Conservation (phyloP, 2,797 vertebrate genomes). For the Lepilemur septentrionalis region DNA sequence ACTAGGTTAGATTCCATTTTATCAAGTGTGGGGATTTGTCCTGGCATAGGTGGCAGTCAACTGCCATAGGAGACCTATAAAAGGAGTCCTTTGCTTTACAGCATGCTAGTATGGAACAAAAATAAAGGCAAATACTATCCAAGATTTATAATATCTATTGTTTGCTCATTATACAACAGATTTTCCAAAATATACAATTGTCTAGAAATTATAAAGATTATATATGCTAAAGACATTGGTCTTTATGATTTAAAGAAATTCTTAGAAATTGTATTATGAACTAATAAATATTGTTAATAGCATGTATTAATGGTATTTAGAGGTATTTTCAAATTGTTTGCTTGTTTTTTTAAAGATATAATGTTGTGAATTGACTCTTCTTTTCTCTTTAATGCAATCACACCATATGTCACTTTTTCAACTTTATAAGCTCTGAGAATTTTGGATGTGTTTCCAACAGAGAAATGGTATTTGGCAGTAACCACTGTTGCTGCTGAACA, state of each 20-base stretch:
- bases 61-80: not conserved
- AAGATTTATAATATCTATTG: not conserved
- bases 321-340: not conserved
- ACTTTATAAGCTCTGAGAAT: not conserved
- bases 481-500: not conserved
- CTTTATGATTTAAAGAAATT: not conserved
- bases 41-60: not conserved
- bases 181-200: not conserved
- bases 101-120: not conserved
- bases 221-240: not conserved
- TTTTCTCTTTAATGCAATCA: not conserved
- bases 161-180: not conserved
- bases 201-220: not conserved
- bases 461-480: constrained; percentile 52
- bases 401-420: constrained; percentile 19
- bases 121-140: not conserved
- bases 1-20: not conserved
- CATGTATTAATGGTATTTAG: not conserved
- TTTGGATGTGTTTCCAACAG: constrained; percentile 42
- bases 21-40: not conserved
- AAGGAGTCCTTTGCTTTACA: not conserved
- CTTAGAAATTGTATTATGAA: not conserved
- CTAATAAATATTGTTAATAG: not conserved
- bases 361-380: not conserved
- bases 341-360: not conserved